Conservation (phyloP, 2,797 vertebrate species). For the Anolis apletophallus region DNA sequence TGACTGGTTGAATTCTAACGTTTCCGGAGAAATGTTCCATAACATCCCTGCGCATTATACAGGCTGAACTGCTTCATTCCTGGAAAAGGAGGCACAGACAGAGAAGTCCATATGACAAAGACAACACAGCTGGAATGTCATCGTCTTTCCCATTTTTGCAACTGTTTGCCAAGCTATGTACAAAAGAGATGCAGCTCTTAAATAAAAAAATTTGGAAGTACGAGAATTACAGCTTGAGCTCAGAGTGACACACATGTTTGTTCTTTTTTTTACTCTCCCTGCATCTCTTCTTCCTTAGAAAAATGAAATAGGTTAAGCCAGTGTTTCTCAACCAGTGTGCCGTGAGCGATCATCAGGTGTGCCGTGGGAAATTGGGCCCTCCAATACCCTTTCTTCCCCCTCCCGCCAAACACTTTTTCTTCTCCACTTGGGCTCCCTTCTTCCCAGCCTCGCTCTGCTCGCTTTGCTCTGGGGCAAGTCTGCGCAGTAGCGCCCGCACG, state of each 20-base stretch:
- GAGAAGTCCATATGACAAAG: neutral
- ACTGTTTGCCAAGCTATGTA: neutral
- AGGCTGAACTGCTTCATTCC: neutral
- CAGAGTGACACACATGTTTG: too few species aligned
- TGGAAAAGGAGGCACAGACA: neutral
- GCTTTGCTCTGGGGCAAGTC: too few species aligned
- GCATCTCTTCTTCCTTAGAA: neutral
- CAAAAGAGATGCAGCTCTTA: neutral
- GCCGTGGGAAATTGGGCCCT: too few species aligned
- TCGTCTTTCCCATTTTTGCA: conserved; percentile 22
- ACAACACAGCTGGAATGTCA: neutral
- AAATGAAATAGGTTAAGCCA: neutral
- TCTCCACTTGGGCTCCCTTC: too few species aligned
- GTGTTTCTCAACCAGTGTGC: too few species aligned
- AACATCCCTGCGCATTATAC: neutral
- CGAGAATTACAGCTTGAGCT: neutral
- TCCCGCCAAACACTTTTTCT: too few species aligned
- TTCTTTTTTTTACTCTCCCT: neutral
- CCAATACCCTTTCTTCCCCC: too few species aligned
- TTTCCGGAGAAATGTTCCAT: neutral
- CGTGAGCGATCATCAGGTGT: too few species aligned
- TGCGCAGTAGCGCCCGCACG: too few species aligned
- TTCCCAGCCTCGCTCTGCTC: too few species aligned
- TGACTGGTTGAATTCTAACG: conserved; percentile 20
- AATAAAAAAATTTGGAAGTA: neutral